These are phyloP conservation scores for Podabrus alpinus DNA, from an alignment of 2,888 invertebrate species.

Conservation along the genomic window DNA sequence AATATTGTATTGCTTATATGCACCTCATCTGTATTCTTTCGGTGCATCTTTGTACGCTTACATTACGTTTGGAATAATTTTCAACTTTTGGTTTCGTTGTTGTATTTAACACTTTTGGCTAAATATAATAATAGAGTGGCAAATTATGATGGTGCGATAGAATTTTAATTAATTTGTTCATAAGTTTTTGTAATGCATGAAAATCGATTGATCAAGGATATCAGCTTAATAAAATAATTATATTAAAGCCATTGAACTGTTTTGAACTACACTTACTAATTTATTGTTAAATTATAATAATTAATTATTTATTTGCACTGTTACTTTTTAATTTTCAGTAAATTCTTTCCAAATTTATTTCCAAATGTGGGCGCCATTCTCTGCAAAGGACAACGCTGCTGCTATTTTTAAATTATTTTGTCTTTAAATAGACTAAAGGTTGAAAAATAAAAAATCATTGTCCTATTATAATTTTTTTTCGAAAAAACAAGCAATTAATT, in stretches of 20 bases:
- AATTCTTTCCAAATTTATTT: neutral
- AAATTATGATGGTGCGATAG: neutral
- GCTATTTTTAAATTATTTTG: neutral
- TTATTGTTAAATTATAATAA: slow-evolving; percentile 11
- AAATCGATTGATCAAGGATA: slow-evolving; percentile 13
- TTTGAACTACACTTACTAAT: slow-evolving; percentile 8
- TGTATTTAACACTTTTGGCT: neutral
- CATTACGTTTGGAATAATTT: neutral
- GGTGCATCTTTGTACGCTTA: neutral
- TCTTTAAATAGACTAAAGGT: neutral
- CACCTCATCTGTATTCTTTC: neutral
- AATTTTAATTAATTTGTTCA: neutral
- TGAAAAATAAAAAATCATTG: neutral
- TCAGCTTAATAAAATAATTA: slow-evolving; percentile 13
- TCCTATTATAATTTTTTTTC: neutral
- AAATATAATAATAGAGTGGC: neutral
- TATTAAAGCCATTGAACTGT: slow-evolving; percentile 20
- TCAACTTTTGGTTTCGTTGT: neutral
- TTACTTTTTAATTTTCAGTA: neutral
- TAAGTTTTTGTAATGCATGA: neutral
- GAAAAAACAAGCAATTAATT: neutral
- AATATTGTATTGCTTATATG: neutral
- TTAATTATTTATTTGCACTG: neutral
- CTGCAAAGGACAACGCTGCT: neutral
- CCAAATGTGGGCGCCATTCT: neutral